Evolutionary conservation across 2,797 vertebrate genomes (phyloP).

Genomic region (Poecilia gillii): DNA sequence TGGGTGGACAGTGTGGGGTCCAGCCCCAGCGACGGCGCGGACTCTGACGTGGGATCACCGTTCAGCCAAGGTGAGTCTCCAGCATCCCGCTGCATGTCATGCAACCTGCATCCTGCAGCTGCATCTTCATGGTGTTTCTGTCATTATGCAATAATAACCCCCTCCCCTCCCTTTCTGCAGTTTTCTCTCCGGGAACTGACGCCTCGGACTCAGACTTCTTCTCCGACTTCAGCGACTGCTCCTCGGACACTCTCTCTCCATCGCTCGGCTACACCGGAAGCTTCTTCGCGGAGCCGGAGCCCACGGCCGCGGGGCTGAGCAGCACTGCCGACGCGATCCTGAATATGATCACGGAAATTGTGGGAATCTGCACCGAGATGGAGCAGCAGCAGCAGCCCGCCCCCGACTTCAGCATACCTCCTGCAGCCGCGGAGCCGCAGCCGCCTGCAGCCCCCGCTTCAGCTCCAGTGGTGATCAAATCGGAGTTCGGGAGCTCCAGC

Average conservation of each 20-base stretch:
- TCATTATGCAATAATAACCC: conserved; percentile 57
- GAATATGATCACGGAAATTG: conserved; percentile 93
- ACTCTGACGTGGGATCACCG: conserved; percentile 68
- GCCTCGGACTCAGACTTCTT: conserved; percentile 80
- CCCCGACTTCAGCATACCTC: conserved; percentile 25
- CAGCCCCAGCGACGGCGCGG: conserved; percentile 55
- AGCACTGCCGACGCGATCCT: conserved; percentile 92
- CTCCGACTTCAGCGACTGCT: conserved; percentile 78
- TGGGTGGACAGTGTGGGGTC: conserved; percentile 78
- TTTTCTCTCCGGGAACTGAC: conserved; percentile 77
- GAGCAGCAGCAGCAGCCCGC: conserved; percentile 61
- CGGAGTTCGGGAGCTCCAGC: conserved; percentile 78
- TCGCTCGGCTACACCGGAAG: conserved; percentile 85
- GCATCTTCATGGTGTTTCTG: conserved; percentile 8
- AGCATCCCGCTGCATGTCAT: not conserved
- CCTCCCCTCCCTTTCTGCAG: conserved; percentile 43
- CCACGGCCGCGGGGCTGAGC: conserved; percentile 64
- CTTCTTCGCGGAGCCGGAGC: conserved; percentile 81
- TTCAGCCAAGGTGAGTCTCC: conserved; percentile 61
- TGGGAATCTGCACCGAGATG: conserved; percentile 89
- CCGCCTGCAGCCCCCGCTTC: conserved; percentile 22
- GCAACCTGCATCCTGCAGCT: conserved; percentile 3
- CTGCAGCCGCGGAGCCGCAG: conserved; percentile 42
- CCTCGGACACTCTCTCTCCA: conserved; percentile 76
- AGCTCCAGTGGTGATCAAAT: conserved; percentile 79